Conservation (phyloP, 1,140 invertebrate genomes). For the Anthonomus grandis region DNA sequence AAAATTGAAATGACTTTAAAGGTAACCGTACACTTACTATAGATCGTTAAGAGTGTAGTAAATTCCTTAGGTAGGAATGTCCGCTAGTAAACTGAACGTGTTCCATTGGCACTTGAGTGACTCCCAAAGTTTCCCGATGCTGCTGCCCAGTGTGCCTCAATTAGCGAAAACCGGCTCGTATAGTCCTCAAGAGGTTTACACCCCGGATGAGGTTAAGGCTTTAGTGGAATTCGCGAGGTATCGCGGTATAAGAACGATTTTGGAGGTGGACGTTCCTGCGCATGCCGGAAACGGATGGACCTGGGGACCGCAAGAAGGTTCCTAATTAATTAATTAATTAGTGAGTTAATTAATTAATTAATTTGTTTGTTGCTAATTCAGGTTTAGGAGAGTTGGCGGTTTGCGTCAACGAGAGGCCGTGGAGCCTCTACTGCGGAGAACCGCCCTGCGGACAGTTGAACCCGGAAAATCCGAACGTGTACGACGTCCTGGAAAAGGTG, state of each 20-base stretch:
- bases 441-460: conserved; percentile 82
- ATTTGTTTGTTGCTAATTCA: conserved; percentile 6
- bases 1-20: no score
- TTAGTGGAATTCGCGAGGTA: conserved; percentile 64
- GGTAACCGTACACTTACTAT: no score
- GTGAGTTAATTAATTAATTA: not conserved
- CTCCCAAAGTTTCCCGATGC: conserved; percentile 77
- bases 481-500: conserved; percentile 63
- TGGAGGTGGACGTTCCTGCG: conserved; percentile 77
- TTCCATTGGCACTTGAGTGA: conserved; percentile 86
- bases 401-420: conserved; percentile 73
- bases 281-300: conserved; percentile 80
- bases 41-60: no score
- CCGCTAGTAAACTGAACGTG: conserved; percentile 76
- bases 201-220: conserved; percentile 60
- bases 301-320: conserved; percentile 64
- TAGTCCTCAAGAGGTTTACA: conserved; percentile 65
- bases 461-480: conserved; percentile 72
- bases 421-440: conserved; percentile 74
- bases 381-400: conserved; percentile 65
- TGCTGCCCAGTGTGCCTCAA: conserved; percentile 64
- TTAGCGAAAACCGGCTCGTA: conserved; percentile 75
- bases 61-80: conserved; percentile 66
- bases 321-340: no score
- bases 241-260: conserved; percentile 66